Evolutionary conservation across 2,888 invertebrate species (phyloP), one percentile per base, ranked within the genome.

Genomic region (Zygogramma bicolorata): DNA sequence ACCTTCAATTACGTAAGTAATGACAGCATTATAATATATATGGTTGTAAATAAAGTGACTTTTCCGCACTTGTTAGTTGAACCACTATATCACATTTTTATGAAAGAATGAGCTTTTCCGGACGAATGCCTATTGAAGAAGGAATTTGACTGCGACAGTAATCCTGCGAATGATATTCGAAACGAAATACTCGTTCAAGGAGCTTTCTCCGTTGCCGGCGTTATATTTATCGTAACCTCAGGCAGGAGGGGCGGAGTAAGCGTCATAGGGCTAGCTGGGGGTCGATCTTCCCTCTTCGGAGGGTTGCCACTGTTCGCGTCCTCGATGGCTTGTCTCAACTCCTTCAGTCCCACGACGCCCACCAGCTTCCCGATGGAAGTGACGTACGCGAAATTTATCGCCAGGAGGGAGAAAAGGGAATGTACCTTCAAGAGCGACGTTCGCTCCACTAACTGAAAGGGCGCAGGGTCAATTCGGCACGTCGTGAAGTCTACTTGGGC

Each of bases 301-400:
- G 92, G 86, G 75, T 89, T 90, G 25, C 96, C 96, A 6, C 94
- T 92, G 87, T 96, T 96, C 22, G 95, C 95, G 83, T 96, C 95
- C 84, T 96, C 96, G 74, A 96, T 96, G 6, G 96, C 95, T 87
- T 93, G 94, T 71, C 96, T 91, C 58, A 96, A 89, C 91, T 99
- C 98, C 88, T 96, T 96, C 0, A 99, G 89, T 0, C 96, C 97
- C 2, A 99, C 98, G 0, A 99, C 97, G 0, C 99, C 99, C 6
- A 98, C 95, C 1, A 99, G 91, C 77, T 95, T 89, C 0, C 98
- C 98, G 66, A 96, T 96, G 73, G 97, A 95, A 0, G 98, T 98
- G 22, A 99, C 98, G 86, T 98, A 99, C 0, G 98, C 97, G 82
- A 96, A 94, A 88, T 97, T 97, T 40, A 99, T 94, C 20, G 97